A percentile compares a stretch with the other conserved stretches of the same genome.
Conservation (phyloP, 2,888 invertebrate species). For the Andrena bicolor region DNA sequence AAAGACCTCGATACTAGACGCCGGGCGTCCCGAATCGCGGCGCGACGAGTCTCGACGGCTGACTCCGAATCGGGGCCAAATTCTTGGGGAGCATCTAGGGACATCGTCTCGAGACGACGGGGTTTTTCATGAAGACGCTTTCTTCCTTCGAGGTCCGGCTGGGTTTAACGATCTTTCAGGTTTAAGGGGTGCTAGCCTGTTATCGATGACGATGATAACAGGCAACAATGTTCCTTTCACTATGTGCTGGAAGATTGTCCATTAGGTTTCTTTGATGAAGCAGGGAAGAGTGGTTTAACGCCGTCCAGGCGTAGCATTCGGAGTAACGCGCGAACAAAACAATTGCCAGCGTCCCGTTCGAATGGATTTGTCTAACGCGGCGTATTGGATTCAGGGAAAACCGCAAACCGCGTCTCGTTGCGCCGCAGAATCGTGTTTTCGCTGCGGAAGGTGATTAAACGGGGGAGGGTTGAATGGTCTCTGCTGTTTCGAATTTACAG, state of each 20-base stretch:
- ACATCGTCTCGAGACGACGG: too few relatives aligned
- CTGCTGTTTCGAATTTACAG: neutral
- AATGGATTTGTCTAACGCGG: constrained; percentile 25
- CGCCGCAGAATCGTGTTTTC: constrained; percentile 25
- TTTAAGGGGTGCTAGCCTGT: too few relatives aligned
- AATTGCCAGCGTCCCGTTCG: neutral
- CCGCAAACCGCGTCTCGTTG: constrained; percentile 30
- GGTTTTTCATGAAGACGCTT: too few relatives aligned
- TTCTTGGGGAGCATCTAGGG: too few relatives aligned
- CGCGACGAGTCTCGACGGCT: neutral
- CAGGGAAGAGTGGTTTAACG: neutral
- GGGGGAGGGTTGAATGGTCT: neutral
- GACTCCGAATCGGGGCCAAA: neutral
- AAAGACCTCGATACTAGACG: constrained; percentile 23
- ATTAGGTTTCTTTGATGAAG: too few relatives aligned
- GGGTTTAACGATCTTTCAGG: too few relatives aligned
- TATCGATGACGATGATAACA: too few relatives aligned
- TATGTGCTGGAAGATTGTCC: too few relatives aligned
- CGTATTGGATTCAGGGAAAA: constrained; percentile 12
- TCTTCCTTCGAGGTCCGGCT: too few relatives aligned
- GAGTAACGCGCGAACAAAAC: too few relatives aligned
- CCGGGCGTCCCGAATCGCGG: neutral
- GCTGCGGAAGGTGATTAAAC: constrained; percentile 23
- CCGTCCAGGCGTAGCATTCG: neutral
- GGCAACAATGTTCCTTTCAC: too few relatives aligned